Percentiles rank a stretch among this genome's conserved stretches.
Conservation (phyloP, 2,888 invertebrate genomes). For the Leptopilina myrica region DNA sequence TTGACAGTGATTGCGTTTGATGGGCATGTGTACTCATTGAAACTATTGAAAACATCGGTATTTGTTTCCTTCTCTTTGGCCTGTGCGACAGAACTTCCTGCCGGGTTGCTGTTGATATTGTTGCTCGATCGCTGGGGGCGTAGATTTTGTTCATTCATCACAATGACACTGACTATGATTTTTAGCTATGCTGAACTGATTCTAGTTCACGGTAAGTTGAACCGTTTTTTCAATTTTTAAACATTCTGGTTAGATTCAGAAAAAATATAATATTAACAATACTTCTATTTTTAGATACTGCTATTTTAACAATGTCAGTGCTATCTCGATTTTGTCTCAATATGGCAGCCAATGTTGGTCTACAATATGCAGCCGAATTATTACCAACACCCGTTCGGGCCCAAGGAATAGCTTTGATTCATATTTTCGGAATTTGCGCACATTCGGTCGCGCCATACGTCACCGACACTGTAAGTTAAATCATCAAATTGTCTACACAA, state of each 20-base stretch:
- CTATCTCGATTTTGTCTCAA: conserved; percentile 91
- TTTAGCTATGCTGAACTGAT: conserved; percentile 81
- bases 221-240: not conserved
- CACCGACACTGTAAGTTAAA: conserved; percentile 84
- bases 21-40: conserved; percentile 91
- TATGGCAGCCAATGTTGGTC: conserved; percentile 92
- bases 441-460: conserved; percentile 90
- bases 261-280: not conserved
- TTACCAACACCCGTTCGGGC: conserved; percentile 92
- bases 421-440: conserved; percentile 92
- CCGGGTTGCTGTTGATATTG: conserved; percentile 87
- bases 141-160: conserved; percentile 88
- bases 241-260: no score
- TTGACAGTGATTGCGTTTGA: conserved; percentile 90
- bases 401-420: conserved; percentile 90
- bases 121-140: conserved; percentile 89
- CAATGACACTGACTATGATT: conserved; percentile 86
- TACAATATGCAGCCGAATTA: conserved; percentile 92
- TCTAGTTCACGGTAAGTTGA: conserved; percentile 63
- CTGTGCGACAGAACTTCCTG: conserved; percentile 89
- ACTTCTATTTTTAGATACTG: conserved; percentile 78
- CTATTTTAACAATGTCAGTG: conserved; percentile 87
- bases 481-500: not conserved
- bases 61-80: conserved; percentile 91
- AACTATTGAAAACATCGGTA: conserved; percentile 87